Evolutionary conservation across 2,888 invertebrate genomes (phyloP).

Genomic region (Sialis fuliginosa): DNA sequence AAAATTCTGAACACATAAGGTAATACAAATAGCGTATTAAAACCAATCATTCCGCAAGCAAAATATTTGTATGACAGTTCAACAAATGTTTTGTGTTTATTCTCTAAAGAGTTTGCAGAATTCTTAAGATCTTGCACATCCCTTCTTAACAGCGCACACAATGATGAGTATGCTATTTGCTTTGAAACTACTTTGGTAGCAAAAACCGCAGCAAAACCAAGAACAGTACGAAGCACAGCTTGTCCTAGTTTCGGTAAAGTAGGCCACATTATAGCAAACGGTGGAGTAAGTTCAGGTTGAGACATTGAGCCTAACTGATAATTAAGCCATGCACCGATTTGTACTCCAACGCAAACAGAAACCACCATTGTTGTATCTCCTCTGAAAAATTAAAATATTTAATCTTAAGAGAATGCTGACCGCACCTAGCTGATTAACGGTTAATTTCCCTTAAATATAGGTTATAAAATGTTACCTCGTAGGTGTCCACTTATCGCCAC

Average conservation of each 20-base stretch:
- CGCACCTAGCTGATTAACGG: background rate
- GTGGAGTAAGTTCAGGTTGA: slow-evolving; percentile 35
- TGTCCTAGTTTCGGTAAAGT: slow-evolving; percentile 51
- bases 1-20: slow-evolving; percentile 62
- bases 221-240: slow-evolving; percentile 45
- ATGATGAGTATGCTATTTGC: slow-evolving; percentile 44
- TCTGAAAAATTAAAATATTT: slow-evolving; percentile 29
- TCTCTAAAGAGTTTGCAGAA: slow-evolving; percentile 44
- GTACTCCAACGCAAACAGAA: slow-evolving; percentile 62
- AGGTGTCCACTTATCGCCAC: slow-evolving; percentile 75
- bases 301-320: slow-evolving; percentile 58
- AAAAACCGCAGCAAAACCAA: slow-evolving; percentile 61
- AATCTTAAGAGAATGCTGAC: too few relatives aligned
- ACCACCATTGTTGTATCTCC: slow-evolving; percentile 82
- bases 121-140: slow-evolving; percentile 46
- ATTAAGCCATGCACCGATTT: slow-evolving; percentile 68
- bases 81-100: slow-evolving; percentile 54
- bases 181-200: slow-evolving; percentile 51
- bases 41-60: slow-evolving; percentile 61
- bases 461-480: slow-evolving; percentile 40
- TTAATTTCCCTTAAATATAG: slow-evolving; percentile 2
- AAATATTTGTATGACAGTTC: slow-evolving; percentile 74
- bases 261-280: slow-evolving; percentile 66
- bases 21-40: slow-evolving; percentile 57
- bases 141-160: slow-evolving; percentile 50